These are phyloP conservation scores for Samia ricini DNA, from an alignment of 1,140 invertebrate genomes.

Conservation along the genomic window DNA sequence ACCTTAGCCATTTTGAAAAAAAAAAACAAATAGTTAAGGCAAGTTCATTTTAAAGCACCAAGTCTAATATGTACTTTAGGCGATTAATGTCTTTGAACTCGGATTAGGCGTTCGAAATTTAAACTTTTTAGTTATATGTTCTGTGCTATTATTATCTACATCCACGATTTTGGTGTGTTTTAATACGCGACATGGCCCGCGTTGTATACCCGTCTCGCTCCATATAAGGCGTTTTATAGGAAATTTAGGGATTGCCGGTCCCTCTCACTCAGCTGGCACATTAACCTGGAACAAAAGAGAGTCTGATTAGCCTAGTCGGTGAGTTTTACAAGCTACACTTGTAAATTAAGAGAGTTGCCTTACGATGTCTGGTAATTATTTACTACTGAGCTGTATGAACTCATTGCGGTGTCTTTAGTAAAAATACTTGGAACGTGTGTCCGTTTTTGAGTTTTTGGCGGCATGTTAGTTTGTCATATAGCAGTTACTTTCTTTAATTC, in stretches of 20 bases:
- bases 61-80: slow-evolving; percentile 26
- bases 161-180: slow-evolving; percentile 51
- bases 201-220: slow-evolving; percentile 56
- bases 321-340: no score
- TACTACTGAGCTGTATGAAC: slow-evolving; percentile 16
- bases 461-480: no score
- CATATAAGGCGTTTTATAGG: slow-evolving; percentile 61
- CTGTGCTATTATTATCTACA: slow-evolving; percentile 62
- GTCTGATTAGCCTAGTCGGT: slow-evolving; percentile 32
- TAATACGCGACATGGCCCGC: slow-evolving; percentile 54
- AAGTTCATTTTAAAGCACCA: slow-evolving; percentile 46
- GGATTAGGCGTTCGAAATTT: slow-evolving; percentile 38
- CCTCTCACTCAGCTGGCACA: slow-evolving; percentile 41
- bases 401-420: slow-evolving; percentile 1
- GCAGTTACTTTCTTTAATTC: no score
- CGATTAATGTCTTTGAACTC: slow-evolving; percentile 27
- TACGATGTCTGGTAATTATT: slow-evolving; percentile 6
- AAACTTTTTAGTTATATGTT: slow-evolving; percentile 26
- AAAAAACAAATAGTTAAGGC: slow-evolving; percentile 34
- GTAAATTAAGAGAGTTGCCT: not conserved
- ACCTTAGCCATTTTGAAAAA: slow-evolving; percentile 35
- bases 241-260: slow-evolving; percentile 37
- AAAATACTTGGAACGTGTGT: slow-evolving; percentile 1
- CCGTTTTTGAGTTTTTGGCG: no score
- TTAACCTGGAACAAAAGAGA: slow-evolving; percentile 60